Evolutionary conservation across 2,113 vertebrate species (phyloP).

Genomic region (Psilopogon haemacephalus): DNA sequence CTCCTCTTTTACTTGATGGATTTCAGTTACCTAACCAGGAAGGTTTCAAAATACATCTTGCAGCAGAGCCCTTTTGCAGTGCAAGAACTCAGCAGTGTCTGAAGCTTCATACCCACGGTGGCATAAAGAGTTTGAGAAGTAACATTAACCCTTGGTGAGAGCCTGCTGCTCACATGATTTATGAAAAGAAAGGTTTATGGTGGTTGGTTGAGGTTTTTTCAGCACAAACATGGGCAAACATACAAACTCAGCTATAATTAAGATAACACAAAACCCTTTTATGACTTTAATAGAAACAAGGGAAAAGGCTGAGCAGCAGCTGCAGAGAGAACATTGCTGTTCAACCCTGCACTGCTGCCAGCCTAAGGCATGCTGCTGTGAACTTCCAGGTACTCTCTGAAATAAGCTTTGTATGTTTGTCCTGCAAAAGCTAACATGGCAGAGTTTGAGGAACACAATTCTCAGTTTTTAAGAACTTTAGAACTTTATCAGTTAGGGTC

Average conservation of each 20-base stretch:
- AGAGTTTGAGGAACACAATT: not conserved
- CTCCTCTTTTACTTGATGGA: not conserved
- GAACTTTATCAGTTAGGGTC: not conserved
- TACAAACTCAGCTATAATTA: not conserved
- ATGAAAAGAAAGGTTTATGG: not conserved
- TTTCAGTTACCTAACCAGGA: not conserved
- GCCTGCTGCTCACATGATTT: not conserved
- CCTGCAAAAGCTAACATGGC: not conserved
- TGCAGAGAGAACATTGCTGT: not conserved
- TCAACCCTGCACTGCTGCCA: not conserved
- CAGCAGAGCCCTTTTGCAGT: not conserved
- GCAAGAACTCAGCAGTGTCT: not conserved
- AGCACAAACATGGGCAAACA: constrained; percentile 29
- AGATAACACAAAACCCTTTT: not conserved
- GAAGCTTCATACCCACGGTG: not conserved
- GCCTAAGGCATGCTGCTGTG: fast-evolving
- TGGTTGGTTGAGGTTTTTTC: not conserved
- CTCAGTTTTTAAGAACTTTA: not conserved
- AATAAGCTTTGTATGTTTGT: constrained; percentile 7
- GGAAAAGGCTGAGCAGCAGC: not conserved
- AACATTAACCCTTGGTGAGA: not conserved
- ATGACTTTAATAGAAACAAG: not conserved
- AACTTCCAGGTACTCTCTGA: not conserved
- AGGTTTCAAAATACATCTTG: not conserved
- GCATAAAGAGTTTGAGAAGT: not conserved